Percentiles rank a stretch among this genome's conserved stretches.
phyloP scores from a whole-genome alignment of 1,140 invertebrate species.

The Macrobrachium nipponense region DNA sequence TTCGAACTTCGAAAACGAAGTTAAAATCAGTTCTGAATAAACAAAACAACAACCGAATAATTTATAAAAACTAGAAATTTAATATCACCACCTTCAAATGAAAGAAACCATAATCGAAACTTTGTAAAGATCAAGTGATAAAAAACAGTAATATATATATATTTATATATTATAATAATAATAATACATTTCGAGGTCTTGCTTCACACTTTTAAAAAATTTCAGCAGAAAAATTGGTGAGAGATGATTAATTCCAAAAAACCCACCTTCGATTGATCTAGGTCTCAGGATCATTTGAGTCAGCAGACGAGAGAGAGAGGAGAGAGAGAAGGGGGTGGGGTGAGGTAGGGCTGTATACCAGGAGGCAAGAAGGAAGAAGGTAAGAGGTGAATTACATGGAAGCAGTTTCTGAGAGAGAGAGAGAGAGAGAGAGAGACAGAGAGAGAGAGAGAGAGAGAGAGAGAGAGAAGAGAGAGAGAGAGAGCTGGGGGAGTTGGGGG shows the following conservation, averaged over 20 bases:
- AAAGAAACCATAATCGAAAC: no score
- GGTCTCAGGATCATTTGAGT: not conserved
- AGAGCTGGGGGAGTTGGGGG: constrained; percentile 10
- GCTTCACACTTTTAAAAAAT: not conserved
- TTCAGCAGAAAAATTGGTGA: not conserved
- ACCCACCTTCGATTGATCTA: no score
- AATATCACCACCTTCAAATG: no score
- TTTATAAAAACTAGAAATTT: no score
- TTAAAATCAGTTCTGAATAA: no score
- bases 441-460: constrained; percentile 33
- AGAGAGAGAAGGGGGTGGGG: not conserved
- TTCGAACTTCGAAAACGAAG: no score
- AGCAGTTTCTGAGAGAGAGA: not conserved
- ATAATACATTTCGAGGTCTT: no score
- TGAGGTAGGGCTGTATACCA: not conserved
- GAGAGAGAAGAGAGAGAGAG: constrained; percentile 38
- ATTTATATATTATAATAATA: no score
- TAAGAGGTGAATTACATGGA: not conserved
- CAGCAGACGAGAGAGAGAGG: constrained; percentile 2
- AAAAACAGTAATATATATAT: no score
- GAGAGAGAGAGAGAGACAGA: constrained; percentile 24
- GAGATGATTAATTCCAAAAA: not conserved
- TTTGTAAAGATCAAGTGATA: no score
- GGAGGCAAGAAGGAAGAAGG: not conserved
- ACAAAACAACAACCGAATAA: no score